Percentiles rank a stretch among this genome's conserved stretches.
These are phyloP conservation scores for Seriola dumerili DNA, from an alignment of 2,113 vertebrate species.

Conservation along the genomic window DNA sequence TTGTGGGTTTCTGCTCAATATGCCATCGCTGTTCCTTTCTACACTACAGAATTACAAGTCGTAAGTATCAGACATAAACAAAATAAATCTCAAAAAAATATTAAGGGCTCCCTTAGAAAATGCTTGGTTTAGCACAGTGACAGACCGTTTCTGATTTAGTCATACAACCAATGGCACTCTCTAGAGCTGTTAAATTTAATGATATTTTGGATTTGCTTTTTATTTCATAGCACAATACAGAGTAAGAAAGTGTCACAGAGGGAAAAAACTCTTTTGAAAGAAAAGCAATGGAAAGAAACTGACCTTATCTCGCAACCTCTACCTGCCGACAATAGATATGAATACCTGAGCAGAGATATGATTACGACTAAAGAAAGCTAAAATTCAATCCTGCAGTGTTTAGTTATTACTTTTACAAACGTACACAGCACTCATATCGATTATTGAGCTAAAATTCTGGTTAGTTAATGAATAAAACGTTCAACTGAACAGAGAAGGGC, in stretches of 20 bases:
- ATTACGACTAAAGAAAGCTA: conserved; percentile 2
- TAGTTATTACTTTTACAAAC: not conserved
- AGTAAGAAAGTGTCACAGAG: not conserved
- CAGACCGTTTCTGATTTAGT: conserved; percentile 2
- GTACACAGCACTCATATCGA: not conserved
- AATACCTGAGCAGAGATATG: not conserved
- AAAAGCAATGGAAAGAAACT: not conserved
- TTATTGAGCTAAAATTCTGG: not conserved
- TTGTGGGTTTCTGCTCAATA: not conserved
- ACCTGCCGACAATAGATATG: not conserved
- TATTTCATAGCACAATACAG: not conserved
- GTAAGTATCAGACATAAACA: no score
- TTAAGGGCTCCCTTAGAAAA: not conserved
- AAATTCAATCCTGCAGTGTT: not conserved
- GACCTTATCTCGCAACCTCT: not conserved
- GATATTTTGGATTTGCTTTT: conserved; percentile 2
- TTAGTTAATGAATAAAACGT: not conserved
- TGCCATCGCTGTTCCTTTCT: not conserved
- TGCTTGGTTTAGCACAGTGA: not conserved
- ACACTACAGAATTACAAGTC: not conserved
- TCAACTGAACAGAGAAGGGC: not conserved
- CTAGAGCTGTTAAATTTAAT: not conserved
- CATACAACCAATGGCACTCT: not conserved
- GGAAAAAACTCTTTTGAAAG: not conserved
- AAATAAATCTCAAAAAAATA: not conserved